Conservation (phyloP, 92 coral and sea anemone species). For the Muricea muricata region DNA sequence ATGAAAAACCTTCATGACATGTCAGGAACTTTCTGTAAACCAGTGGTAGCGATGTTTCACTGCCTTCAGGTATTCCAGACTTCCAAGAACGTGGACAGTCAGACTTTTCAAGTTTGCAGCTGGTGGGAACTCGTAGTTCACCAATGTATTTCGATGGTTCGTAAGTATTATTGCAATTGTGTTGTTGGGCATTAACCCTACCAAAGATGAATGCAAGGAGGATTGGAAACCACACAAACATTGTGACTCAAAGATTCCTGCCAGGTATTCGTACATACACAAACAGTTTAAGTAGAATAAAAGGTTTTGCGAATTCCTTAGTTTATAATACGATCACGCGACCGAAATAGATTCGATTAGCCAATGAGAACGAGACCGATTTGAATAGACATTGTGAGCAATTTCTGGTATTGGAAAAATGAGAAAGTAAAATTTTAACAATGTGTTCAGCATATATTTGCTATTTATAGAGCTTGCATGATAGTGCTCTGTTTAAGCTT, state of each 20-base stretch:
- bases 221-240: not conserved
- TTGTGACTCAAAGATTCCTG: not conserved
- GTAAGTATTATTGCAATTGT: not conserved
- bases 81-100: not conserved
- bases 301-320: too few relatives aligned
- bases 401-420: not conserved
- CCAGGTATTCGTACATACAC: too few relatives aligned
- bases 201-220: not conserved
- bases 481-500: too few relatives aligned
- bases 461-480: too few relatives aligned
- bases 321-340: too few relatives aligned
- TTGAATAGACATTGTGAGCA: not conserved
- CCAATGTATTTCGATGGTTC: not conserved
- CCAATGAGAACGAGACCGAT: too few relatives aligned
- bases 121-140: not conserved
- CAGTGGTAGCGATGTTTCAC: not conserved
- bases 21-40: constrained; percentile 25
- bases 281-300: too few relatives aligned
- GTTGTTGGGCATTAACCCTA: not conserved
- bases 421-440: too few relatives aligned
- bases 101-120: not conserved
- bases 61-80: constrained; percentile 1
- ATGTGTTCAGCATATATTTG: too few relatives aligned
- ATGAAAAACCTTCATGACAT: constrained; percentile 58
- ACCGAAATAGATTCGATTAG: too few relatives aligned